Evolutionary conservation across 1,140 invertebrate species (phyloP).

Genomic region (Papilio machaon): DNA sequence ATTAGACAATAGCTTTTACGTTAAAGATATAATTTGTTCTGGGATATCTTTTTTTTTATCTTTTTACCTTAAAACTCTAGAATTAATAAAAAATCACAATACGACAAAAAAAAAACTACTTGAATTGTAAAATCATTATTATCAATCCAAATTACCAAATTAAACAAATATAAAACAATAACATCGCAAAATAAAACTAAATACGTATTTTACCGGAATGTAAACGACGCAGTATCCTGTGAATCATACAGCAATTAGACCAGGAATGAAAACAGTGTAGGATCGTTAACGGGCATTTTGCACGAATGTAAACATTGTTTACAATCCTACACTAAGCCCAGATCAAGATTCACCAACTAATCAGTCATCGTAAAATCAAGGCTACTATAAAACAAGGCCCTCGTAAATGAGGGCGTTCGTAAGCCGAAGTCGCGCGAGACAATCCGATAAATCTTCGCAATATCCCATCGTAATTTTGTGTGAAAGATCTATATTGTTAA

Average conservation of each 20-base stretch:
- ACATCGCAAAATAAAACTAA: too few relatives aligned
- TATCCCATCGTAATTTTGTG: slow-evolving; percentile 57
- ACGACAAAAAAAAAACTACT: too few relatives aligned
- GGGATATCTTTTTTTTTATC: too few relatives aligned
- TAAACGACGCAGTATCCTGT: not conserved
- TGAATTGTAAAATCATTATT: too few relatives aligned
- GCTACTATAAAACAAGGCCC: slow-evolving; percentile 67
- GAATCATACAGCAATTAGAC: slow-evolving; percentile 13
- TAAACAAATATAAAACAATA: too few relatives aligned
- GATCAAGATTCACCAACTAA: slow-evolving; percentile 54
- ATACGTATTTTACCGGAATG: not conserved
- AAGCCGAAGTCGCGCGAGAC: slow-evolving; percentile 57
- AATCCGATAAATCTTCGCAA: slow-evolving; percentile 66
- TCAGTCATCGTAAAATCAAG: slow-evolving; percentile 69
- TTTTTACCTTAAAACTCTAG: too few relatives aligned
- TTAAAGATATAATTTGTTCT: too few relatives aligned
- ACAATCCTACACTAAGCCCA: slow-evolving; percentile 12
- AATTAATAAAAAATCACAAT: too few relatives aligned
- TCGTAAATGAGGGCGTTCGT: slow-evolving; percentile 74
- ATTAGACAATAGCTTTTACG: too few relatives aligned
- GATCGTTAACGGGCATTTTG: slow-evolving; percentile 30
- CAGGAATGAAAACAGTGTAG: slow-evolving; percentile 23
- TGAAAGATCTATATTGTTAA: slow-evolving; percentile 54
- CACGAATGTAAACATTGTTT: not conserved
- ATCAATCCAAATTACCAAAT: too few relatives aligned